These are phyloP conservation scores for Herpetotheres cachinnans DNA, from an alignment of 2,113 vertebrate species.

Conservation along the genomic window DNA sequence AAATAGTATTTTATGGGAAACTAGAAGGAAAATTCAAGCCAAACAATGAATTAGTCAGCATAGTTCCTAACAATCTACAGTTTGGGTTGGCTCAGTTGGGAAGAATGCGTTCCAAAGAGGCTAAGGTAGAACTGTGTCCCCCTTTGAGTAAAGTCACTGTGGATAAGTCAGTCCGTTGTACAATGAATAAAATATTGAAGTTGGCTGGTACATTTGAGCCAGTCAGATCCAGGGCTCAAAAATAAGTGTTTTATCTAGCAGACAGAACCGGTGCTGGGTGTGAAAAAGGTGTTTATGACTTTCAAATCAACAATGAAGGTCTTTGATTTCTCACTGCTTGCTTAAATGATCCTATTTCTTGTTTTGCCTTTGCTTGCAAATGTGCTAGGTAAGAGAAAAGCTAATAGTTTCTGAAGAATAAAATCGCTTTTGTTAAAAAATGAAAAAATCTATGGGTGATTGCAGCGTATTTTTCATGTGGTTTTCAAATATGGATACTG, in stretches of 20 bases:
- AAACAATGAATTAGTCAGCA: neutral
- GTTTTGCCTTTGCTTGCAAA: neutral
- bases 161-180: constrained; percentile 10
- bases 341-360: constrained; percentile 8
- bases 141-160: constrained; percentile 37
- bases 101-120: constrained; percentile 50
- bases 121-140: constrained; percentile 40
- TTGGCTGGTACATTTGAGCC: neutral
- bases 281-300: constrained; percentile 35
- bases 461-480: neutral
- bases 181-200: constrained; percentile 55
- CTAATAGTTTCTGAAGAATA: neutral
- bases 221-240: constrained; percentile 47
- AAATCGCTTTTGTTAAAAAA: neutral
- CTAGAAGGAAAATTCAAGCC: neutral
- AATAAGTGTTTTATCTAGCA: constrained; percentile 23
- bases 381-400: neutral
- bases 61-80: neutral
- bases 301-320: constrained; percentile 40
- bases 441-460: neutral
- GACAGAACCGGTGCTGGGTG: constrained; percentile 15
- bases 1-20: neutral
- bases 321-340: constrained; percentile 31
- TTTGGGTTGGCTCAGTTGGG: neutral
- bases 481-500: neutral